These are phyloP conservation scores for Equus quagga DNA, from an alignment of 2,113 vertebrate species.

Conservation along the genomic window DNA sequence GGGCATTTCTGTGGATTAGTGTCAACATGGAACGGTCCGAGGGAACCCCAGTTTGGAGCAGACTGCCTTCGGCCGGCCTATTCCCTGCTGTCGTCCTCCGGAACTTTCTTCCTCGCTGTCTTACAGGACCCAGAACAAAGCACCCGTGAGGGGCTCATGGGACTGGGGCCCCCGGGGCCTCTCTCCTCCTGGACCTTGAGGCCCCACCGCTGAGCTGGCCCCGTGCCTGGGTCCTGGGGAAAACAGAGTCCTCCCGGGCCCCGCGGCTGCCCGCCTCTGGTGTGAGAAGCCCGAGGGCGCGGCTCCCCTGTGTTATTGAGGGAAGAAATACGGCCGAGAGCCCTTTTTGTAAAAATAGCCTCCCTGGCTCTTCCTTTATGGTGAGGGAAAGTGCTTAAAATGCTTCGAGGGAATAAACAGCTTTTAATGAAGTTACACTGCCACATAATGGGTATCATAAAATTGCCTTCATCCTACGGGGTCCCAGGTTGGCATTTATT, in stretches of 20 bases:
- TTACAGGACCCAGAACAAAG: conserved; percentile 22
- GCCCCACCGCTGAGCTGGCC: background rate
- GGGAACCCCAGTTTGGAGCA: background rate
- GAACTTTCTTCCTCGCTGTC: conserved; percentile 3
- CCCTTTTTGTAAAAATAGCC: conserved; percentile 72
- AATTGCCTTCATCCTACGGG: conserved; percentile 90
- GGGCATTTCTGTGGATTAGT: background rate
- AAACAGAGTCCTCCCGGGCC: background rate
- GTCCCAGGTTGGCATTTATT: conserved; percentile 92
- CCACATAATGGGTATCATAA: conserved; percentile 92
- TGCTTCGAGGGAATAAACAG: conserved; percentile 93
- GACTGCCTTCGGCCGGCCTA: background rate
- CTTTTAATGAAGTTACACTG: conserved; percentile 94
- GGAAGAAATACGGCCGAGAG: conserved; percentile 58
- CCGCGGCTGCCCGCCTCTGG: background rate
- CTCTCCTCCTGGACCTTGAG: background rate
- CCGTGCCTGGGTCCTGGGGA: background rate
- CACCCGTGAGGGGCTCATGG: background rate
- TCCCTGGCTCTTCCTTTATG: conserved; percentile 84
- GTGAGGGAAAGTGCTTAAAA: conserved; percentile 89
- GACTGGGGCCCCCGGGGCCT: background rate
- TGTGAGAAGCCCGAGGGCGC: background rate
- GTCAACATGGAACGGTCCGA: background rate
- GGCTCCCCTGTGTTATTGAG: background rate
- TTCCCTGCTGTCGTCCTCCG: background rate